Base-by-base conservation (phyloP, 2,797 vertebrate species). In the Enteromius argenteus region DNA sequence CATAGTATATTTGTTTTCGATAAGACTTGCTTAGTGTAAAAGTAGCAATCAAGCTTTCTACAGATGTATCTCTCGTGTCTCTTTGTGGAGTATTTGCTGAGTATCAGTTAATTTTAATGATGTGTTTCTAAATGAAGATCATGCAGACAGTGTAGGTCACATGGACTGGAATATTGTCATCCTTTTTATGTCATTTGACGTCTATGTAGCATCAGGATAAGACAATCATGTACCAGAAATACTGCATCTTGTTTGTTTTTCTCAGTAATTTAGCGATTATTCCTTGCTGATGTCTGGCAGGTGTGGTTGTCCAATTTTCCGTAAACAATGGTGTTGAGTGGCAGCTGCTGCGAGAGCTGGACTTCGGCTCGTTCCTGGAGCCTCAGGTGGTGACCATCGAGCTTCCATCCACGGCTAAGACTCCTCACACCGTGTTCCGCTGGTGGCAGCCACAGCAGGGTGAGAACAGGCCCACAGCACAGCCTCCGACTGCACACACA, bases 401-500 rank as follows among this genome's bases (percentile, higher is more conserved):
- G 88, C 90, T 99, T n/a, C 97, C 97, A 2, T 93, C 95, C 37
- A 92, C 96, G 14, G 98, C 98, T 35, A 99, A 99, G 94, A 97
- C 96, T 0, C 81, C 96, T 0, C 95, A 97, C 85, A 99, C 98
- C 0, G 96, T 97, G 13, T 99, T 99, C 88, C 96, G 98, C 30
- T 99, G 98, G 98, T 99, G 98, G 98, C 98, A 99, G 89, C 97
- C 98, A 0, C 97, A 97, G 15, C 97, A 98, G 2, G 98, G 98
- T 98, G 75, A 89, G 91, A 60, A 3, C 58, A 21, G 0, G 10
- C 10, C 37, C 37, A 19, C 35, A 27, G 3, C 32, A 30, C 60
- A 37, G 27, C 3, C 2, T 3, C 60, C 30, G 27, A 64, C 2
- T 8, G 58, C 30, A 23, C 1, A 51, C 37, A 68, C 58, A n/a